Percentiles rank a stretch among this genome's conserved stretches.
These are phyloP conservation scores for Brachionus rotundiformis DNA, from an alignment of 1,140 invertebrate genomes.

Conservation along the genomic window DNA sequence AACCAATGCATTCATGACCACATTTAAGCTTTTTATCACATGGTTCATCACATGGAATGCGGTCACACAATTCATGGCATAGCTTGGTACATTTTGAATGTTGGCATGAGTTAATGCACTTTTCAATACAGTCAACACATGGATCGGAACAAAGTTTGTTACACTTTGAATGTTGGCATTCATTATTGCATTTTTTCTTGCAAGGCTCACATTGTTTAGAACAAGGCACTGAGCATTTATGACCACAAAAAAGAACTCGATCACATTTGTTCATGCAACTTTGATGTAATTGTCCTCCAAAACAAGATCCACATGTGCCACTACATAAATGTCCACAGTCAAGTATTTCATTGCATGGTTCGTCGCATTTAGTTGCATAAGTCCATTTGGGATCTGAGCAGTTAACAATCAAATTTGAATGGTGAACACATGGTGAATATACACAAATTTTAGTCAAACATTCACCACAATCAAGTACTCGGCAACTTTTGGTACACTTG, in stretches of 20 bases:
- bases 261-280: slow-evolving; percentile 57
- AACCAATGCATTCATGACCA: slow-evolving; percentile 69
- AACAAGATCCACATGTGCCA: slow-evolving; percentile 69
- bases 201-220: slow-evolving; percentile 69
- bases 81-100: slow-evolving; percentile 67
- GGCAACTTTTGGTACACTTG: slow-evolving; percentile 53
- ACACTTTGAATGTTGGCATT: slow-evolving; percentile 68
- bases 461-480: neutral
- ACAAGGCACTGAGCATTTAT: slow-evolving; percentile 27
- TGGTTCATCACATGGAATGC: slow-evolving; percentile 64
- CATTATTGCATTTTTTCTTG: slow-evolving; percentile 66
- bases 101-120: slow-evolving; percentile 63
- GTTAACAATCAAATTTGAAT: neutral
- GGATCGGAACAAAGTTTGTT: slow-evolving; percentile 67
- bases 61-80: slow-evolving; percentile 69
- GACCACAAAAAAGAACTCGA: neutral
- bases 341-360: slow-evolving; percentile 59
- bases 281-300: slow-evolving; percentile 69
- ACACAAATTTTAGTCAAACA: slow-evolving; percentile 11
- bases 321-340: slow-evolving; percentile 69
- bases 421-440: neutral
- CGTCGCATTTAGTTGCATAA: slow-evolving; percentile 51
- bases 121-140: slow-evolving; percentile 69
- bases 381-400: slow-evolving; percentile 52
- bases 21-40: slow-evolving; percentile 64